A percentile compares a stretch with the other conserved stretches of the same genome.
Conservation (phyloP, 1,140 invertebrate genomes). For the Ips nitidus region DNA sequence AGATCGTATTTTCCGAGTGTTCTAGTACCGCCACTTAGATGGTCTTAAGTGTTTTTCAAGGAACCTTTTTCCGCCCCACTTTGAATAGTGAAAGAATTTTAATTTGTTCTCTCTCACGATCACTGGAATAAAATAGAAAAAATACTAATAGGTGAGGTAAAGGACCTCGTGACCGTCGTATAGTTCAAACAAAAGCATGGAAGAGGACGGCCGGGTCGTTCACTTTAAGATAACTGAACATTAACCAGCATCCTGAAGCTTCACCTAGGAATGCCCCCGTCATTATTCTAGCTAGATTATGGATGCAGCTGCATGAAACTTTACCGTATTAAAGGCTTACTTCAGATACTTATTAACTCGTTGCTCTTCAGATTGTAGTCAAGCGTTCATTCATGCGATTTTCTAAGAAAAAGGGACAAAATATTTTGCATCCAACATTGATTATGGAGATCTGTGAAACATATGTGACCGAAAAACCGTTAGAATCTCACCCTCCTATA, state of each 20-base stretch:
- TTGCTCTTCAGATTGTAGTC: too few species aligned
- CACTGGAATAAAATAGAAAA: not conserved
- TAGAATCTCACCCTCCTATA: conserved; percentile 16
- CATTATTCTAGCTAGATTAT: too few species aligned
- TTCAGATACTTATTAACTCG: too few species aligned
- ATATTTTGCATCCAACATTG: too few species aligned
- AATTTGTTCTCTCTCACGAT: too few species aligned
- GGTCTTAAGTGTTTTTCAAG: not conserved
- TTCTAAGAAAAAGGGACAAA: too few species aligned
- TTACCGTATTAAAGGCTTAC: too few species aligned
- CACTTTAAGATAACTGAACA: conserved; percentile 14
- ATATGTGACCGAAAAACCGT: conserved; percentile 21
- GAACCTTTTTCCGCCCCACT: not conserved
- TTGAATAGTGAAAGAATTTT: too few species aligned
- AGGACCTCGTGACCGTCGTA: conserved; percentile 18
- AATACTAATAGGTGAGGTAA: conserved; percentile 12
- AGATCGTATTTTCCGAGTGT: not conserved
- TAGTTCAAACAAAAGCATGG: conserved; percentile 15
- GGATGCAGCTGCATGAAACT: too few species aligned
- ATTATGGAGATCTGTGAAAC: not conserved
- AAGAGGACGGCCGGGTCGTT: conserved; percentile 24
- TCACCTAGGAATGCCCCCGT: not conserved
- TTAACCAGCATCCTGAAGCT: conserved; percentile 1
- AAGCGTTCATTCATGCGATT: too few species aligned
- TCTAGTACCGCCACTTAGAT: not conserved